These are phyloP conservation scores for Montipora capricornis DNA, from an alignment of 64 coral and sea anemone genomes.

Conservation along the genomic window DNA sequence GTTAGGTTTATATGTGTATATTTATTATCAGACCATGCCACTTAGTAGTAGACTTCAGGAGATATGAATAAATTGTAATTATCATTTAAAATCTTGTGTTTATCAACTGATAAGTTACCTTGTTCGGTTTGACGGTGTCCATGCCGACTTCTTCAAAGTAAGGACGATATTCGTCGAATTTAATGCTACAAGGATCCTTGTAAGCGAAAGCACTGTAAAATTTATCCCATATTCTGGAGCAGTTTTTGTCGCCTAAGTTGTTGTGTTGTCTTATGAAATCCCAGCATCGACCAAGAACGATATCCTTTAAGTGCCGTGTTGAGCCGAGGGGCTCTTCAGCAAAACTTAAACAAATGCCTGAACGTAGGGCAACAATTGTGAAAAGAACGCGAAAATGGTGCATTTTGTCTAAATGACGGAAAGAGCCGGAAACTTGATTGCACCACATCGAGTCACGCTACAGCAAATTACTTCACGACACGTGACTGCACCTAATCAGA, in stretches of 20 bases:
- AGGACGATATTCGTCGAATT: not conserved
- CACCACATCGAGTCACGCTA: too few species aligned
- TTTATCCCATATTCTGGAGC: not conserved
- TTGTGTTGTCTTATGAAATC: not conserved
- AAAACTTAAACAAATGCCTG: not conserved
- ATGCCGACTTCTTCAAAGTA: conserved; percentile 47
- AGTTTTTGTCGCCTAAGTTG: not conserved
- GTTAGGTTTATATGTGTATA: too few species aligned
- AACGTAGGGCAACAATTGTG: not conserved
- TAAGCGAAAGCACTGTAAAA: conserved; percentile 4
- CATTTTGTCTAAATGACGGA: not conserved
- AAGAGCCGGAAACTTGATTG: too few species aligned
- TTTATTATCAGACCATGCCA: too few species aligned
- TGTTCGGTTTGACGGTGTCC: conserved; percentile 28
- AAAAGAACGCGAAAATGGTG: not conserved
- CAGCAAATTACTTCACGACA: too few species aligned
- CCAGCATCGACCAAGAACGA: conserved; percentile 23
- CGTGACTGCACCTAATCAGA: too few species aligned
- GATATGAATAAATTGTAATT: too few species aligned
- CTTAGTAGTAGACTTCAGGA: too few species aligned
- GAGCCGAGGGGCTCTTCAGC: not conserved
- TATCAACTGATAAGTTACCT: not conserved
- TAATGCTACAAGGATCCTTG: conserved; percentile 12
- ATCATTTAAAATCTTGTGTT: too few species aligned
- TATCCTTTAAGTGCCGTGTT: conserved; percentile 10